Evolutionary conservation across 2,113 vertebrate species (phyloP).

Genomic region (Synchiropus splendidus): DNA sequence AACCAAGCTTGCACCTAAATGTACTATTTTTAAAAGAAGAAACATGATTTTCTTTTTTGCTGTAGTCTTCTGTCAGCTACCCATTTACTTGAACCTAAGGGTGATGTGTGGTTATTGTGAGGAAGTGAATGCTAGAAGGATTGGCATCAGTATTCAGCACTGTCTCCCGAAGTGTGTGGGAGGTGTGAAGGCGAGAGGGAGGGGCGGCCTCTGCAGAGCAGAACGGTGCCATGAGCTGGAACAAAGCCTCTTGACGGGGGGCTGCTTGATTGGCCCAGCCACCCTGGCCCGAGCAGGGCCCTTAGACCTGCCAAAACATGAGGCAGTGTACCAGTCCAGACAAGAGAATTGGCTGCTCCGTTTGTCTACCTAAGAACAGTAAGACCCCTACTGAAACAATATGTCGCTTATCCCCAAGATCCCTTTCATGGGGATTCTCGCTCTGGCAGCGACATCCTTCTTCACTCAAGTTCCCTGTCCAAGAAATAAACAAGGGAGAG

Average conservation of each 20-base stretch:
- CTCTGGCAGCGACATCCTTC: constrained; percentile 14
- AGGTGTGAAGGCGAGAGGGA: constrained; percentile 17
- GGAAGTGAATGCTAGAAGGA: constrained; percentile 7
- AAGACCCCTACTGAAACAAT: constrained; percentile 21
- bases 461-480: constrained; percentile 2
- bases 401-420: constrained; percentile 18
- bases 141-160: constrained; percentile 56
- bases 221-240: constrained; percentile 52
- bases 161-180: constrained; percentile 36
- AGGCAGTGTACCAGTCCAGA: constrained; percentile 30
- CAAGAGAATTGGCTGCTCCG: constrained; percentile 47
- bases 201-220: constrained; percentile 37
- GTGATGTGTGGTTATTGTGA: constrained; percentile 22
- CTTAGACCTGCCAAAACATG: constrained; percentile 34
- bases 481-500: no score
- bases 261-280: constrained; percentile 40
- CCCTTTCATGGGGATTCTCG: constrained; percentile 23
- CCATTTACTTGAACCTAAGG: no score
- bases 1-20: no score
- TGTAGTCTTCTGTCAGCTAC: neutral
- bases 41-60: neutral
- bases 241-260: constrained; percentile 61
- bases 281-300: constrained; percentile 18
- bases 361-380: constrained; percentile 25
- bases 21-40: no score